Evolutionary conservation across 2,113 vertebrate genomes (phyloP).

Genomic region (Asarcornis scutulata): DNA sequence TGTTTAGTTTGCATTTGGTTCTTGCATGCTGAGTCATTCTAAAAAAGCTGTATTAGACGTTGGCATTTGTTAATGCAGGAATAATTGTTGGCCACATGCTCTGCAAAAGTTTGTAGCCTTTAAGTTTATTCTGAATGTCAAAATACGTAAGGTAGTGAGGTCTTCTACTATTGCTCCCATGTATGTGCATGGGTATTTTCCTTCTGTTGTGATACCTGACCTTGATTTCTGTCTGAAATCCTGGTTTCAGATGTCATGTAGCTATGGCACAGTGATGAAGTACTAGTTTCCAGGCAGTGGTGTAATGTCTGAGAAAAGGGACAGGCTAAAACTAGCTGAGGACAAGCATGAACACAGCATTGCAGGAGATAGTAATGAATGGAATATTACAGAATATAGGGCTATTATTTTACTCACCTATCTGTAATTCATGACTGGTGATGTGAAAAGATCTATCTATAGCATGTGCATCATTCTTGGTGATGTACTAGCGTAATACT

Average conservation of each 20-base stretch:
- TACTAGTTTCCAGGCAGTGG: too few species aligned
- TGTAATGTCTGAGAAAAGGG: not conserved
- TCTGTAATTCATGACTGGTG: not conserved
- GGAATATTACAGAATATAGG: not conserved
- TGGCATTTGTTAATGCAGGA: not conserved
- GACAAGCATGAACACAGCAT: not conserved
- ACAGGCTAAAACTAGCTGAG: not conserved
- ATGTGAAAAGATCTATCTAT: not conserved
- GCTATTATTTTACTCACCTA: not conserved
- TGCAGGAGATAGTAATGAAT: not conserved
- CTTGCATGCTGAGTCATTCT: not conserved
- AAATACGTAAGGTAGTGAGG: fast-evolving
- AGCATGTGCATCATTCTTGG: not conserved
- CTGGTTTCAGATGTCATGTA: not conserved
- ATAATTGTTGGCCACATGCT: not conserved
- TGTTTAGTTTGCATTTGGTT: not conserved
- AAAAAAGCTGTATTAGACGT: not conserved
- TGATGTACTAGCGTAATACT: not conserved
- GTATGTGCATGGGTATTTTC: fast-evolving
- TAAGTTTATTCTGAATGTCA: not conserved
- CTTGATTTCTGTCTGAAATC: not conserved
- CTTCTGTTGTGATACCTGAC: not conserved
- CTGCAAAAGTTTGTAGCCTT: not conserved
- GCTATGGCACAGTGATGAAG: fast-evolving
- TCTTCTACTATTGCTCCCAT: fast-evolving